Conservation (phyloP, 2,888 invertebrate species). For the Mamestra brassicae region DNA sequence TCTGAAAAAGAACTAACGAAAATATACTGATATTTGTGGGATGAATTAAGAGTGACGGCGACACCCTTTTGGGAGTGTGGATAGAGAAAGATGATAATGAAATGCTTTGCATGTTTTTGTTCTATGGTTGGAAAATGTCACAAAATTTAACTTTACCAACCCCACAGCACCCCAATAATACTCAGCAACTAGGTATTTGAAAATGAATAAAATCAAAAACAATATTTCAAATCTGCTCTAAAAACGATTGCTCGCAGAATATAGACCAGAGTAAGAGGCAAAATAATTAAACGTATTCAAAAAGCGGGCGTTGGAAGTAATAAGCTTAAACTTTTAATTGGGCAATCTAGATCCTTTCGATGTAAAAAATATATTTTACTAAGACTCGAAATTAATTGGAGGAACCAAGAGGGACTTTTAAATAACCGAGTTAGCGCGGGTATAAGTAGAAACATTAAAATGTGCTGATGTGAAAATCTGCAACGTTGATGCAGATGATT, state of each 20-base stretch:
- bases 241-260: conserved; percentile 51
- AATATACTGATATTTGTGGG: not conserved
- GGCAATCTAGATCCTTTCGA: conserved; percentile 71
- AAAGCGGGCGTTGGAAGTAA: conserved; percentile 72
- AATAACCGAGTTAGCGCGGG: conserved; percentile 60
- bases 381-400: conserved; percentile 67
- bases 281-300: conserved; percentile 77
- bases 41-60: too few species aligned
- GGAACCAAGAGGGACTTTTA: conserved; percentile 63
- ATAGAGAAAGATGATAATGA: not conserved
- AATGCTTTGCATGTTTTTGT: not conserved
- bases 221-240: conserved; percentile 43
- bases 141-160: not conserved
- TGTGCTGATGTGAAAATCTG: conserved; percentile 54
- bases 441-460: conserved; percentile 54
- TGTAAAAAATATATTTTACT: conserved; percentile 66
- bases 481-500: conserved; percentile 42
- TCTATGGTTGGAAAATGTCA: not conserved
- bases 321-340: conserved; percentile 79
- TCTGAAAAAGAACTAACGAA: not conserved
- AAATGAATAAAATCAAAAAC: conserved; percentile 43
- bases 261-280: conserved; percentile 60
- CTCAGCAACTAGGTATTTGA: not conserved
- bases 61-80: not conserved
- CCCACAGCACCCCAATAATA: not conserved